Percentiles rank a stretch among this genome's conserved stretches.
phyloP scores from a whole-genome alignment of 2,113 vertebrate genomes.

The Oryzias woworae region DNA sequence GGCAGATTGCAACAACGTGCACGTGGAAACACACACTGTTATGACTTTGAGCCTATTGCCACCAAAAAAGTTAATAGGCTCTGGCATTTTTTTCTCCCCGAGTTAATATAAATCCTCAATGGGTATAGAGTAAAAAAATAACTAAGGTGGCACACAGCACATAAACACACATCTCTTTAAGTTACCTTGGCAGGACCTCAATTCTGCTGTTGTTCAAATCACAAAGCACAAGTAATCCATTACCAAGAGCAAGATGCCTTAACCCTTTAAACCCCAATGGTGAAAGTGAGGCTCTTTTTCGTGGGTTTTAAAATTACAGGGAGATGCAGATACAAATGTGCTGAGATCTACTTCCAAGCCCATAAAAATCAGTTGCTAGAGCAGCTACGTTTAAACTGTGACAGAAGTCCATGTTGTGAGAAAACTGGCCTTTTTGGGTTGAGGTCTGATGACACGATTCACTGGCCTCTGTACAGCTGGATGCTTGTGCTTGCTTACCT shows the following conservation, averaged over 20 bases:
- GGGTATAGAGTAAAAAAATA: conserved; percentile 48
- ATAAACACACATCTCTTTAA: conserved; percentile 55
- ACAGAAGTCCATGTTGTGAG: conserved; percentile 15
- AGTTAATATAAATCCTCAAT: conserved; percentile 64
- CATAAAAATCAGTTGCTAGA: conserved; percentile 55
- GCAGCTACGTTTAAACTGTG: conserved; percentile 38
- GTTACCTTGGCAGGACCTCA: conserved; percentile 56
- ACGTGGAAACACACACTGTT: conserved; percentile 31
- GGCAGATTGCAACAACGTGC: conserved; percentile 24
- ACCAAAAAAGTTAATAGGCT: conserved; percentile 55
- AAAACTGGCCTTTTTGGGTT: background rate
- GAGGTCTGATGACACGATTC: background rate
- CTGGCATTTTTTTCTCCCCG: conserved; percentile 53
- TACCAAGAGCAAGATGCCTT: conserved; percentile 60
- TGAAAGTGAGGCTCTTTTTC: conserved; percentile 66
- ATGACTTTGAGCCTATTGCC: conserved; percentile 58
- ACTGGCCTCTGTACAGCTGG: background rate
- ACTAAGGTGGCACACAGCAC: conserved; percentile 39
- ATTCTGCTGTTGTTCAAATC: conserved; percentile 64
- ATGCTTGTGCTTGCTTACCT: background rate
- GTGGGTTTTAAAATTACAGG: conserved; percentile 46
- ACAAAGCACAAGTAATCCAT: conserved; percentile 64
- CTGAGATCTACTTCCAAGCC: conserved; percentile 43
- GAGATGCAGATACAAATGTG: conserved; percentile 34
- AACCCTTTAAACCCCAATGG: conserved; percentile 55